Evolutionary conservation across 2,888 invertebrate species (phyloP).

Genomic region (Ochropleura leucogaster): DNA sequence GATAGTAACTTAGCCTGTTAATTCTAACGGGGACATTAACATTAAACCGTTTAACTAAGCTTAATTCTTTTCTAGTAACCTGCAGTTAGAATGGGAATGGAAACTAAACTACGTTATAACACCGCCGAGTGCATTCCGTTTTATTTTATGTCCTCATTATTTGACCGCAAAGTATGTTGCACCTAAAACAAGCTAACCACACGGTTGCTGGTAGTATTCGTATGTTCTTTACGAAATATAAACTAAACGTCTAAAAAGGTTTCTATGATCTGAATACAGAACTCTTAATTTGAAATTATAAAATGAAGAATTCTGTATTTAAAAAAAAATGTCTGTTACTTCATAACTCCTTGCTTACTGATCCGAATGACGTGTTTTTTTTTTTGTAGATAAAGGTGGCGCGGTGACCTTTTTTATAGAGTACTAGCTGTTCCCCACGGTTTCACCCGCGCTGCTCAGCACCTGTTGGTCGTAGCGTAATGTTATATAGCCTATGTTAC

Average conservation of each 20-base stretch:
- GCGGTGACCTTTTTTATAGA: too few relatives aligned
- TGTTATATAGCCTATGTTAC: too few relatives aligned
- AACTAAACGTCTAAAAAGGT: not conserved
- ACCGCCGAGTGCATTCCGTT: conserved; percentile 48
- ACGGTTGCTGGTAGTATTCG: conserved; percentile 2
- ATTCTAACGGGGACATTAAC: not conserved
- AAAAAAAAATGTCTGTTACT: too few relatives aligned
- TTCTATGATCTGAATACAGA: too few relatives aligned
- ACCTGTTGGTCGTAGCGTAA: too few relatives aligned
- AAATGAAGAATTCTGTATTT: too few relatives aligned
- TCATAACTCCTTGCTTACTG: too few relatives aligned
- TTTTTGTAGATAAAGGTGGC: too few relatives aligned
- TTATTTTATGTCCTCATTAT: conserved; percentile 60
- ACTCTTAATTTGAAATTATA: too few relatives aligned
- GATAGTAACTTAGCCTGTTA: conserved; percentile 11
- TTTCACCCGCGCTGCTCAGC: too few relatives aligned
- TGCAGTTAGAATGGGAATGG: conserved; percentile 23
- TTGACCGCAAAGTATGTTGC: conserved; percentile 50
- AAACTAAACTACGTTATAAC: conserved; percentile 47
- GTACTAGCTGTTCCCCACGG: too few relatives aligned
- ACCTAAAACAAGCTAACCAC: conserved; percentile 42
- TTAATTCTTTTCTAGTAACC: conserved; percentile 18
- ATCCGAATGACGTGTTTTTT: too few relatives aligned
- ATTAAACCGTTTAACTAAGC: conserved; percentile 4
- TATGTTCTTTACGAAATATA: conserved; percentile 20